A percentile compares a stretch with the other conserved stretches of the same genome.
phyloP scores from a whole-genome alignment of 2,888 invertebrate genomes.

The Drosophila quinaria region DNA sequence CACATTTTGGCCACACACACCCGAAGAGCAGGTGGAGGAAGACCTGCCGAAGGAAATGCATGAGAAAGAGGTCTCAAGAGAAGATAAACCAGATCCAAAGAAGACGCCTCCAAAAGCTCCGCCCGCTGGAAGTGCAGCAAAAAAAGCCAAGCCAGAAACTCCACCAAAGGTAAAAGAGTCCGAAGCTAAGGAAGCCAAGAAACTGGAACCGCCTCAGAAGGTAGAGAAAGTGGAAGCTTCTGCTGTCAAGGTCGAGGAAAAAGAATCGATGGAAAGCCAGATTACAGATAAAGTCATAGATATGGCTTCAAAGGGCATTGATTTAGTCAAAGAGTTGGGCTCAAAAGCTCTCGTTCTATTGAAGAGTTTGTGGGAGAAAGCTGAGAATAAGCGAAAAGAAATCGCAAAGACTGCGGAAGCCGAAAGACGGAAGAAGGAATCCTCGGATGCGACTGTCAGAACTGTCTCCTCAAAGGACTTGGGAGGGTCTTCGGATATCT shows the following conservation, averaged over 20 bases:
- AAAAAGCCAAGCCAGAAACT: background rate
- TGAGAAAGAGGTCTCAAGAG: constrained; percentile 9
- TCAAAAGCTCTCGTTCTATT: constrained; percentile 7
- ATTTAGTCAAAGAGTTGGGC: constrained; percentile 19
- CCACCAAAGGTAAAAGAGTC: constrained; percentile 4
- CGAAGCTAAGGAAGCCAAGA: background rate
- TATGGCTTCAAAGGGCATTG: constrained; percentile 33
- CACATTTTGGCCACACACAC: constrained; percentile 93
- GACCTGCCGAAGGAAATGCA: background rate
- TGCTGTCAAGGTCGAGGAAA: background rate
- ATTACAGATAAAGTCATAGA: constrained; percentile 21
- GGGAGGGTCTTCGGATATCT: constrained; percentile 39
- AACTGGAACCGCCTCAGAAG: background rate
- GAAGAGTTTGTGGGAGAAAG: background rate
- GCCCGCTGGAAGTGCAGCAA: constrained; percentile 10
- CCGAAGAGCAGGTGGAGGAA: constrained; percentile 87
- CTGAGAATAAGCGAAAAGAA: constrained; percentile 6
- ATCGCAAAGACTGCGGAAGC: constrained; percentile 13
- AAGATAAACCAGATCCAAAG: constrained; percentile 10
- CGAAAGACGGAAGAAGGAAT: constrained; percentile 1
- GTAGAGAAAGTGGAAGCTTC: constrained; percentile 2
- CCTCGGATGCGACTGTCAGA: background rate
- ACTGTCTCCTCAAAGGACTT: background rate
- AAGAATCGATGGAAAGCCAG: constrained; percentile 16
- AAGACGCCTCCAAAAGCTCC: constrained; percentile 33